Percentiles rank a stretch among this genome's conserved stretches.
Conservation (phyloP, 2,888 invertebrate genomes). For the Caenorhabditis uteleia region DNA sequence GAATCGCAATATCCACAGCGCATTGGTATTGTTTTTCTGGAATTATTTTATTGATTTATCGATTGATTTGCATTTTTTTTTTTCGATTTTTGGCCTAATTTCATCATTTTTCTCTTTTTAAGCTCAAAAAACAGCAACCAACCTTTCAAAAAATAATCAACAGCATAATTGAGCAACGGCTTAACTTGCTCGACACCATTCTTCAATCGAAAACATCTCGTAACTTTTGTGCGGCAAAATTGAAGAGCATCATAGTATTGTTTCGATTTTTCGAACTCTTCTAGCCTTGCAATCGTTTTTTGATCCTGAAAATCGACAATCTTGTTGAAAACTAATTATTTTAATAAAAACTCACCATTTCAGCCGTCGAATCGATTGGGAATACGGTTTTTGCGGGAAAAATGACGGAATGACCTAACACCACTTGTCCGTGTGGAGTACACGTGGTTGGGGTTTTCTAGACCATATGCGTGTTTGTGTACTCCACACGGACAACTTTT, state of each 20-base stretch:
- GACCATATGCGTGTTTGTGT: constrained; percentile 8
- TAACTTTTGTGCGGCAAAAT: constrained; percentile 32
- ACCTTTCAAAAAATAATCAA: constrained; percentile 28
- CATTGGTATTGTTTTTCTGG: constrained; percentile 34
- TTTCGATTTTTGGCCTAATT: neutral
- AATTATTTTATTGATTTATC: neutral
- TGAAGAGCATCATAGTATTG: constrained; percentile 37
- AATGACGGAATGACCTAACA: neutral
- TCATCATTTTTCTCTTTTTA: neutral
- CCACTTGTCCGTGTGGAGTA: too few species aligned
- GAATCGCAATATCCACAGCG: constrained; percentile 20
- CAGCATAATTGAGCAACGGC: constrained; percentile 14
- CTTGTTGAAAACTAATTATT: neutral
- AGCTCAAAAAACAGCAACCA: too few species aligned
- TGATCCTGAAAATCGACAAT: constrained; percentile 10
- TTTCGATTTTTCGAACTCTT: constrained; percentile 19
- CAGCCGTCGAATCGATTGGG: neutral
- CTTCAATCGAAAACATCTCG: constrained; percentile 23
- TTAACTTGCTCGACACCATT: constrained; percentile 11
- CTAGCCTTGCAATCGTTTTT: constrained; percentile 11
- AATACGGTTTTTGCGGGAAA: neutral
- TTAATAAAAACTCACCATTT: constrained; percentile 4
- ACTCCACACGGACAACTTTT: constrained; percentile 7
- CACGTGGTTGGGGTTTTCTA: neutral
- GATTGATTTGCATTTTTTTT: neutral